Conservation (phyloP, 2,797 vertebrate genomes). For the Sebastes minor region DNA sequence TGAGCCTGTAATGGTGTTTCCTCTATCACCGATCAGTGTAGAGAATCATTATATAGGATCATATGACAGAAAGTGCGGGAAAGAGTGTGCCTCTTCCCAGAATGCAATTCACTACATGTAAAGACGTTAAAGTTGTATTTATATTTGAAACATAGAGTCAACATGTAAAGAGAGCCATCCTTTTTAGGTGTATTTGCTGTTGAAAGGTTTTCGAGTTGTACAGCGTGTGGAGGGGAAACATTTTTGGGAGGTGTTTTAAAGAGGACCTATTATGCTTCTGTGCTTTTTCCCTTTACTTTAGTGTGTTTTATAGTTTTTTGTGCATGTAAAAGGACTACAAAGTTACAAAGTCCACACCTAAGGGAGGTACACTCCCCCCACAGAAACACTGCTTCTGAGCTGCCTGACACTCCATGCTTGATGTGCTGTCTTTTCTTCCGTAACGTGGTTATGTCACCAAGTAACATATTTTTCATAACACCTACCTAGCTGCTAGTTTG, state of each 20-base stretch:
- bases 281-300: too few relatives aligned
- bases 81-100: conserved; percentile 40
- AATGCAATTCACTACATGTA: conserved; percentile 58
- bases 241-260: conserved; percentile 2
- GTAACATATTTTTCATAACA: too few relatives aligned
- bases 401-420: too few relatives aligned
- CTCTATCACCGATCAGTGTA: conserved; percentile 39
- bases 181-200: conserved; percentile 27
- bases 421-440: too few relatives aligned
- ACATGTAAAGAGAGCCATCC: conserved; percentile 32
- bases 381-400: too few relatives aligned
- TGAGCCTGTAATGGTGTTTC: conserved; percentile 24
- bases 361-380: too few relatives aligned
- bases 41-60: conserved; percentile 22
- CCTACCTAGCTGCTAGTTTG: too few relatives aligned
- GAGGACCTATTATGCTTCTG: neutral
- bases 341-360: too few relatives aligned
- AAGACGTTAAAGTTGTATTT: conserved; percentile 55
- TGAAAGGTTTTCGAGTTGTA: conserved; percentile 26
- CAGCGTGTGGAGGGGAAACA: neutral
- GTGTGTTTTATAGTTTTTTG: too few relatives aligned
- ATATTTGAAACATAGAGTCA: conserved; percentile 52
- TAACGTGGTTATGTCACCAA: too few relatives aligned
- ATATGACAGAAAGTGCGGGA: neutral
- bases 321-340: too few relatives aligned